Evolutionary conservation across 2,113 vertebrate species (phyloP), one percentile per base, ranked within the genome.

Genomic region (Nothobranchius kuhntae): DNA sequence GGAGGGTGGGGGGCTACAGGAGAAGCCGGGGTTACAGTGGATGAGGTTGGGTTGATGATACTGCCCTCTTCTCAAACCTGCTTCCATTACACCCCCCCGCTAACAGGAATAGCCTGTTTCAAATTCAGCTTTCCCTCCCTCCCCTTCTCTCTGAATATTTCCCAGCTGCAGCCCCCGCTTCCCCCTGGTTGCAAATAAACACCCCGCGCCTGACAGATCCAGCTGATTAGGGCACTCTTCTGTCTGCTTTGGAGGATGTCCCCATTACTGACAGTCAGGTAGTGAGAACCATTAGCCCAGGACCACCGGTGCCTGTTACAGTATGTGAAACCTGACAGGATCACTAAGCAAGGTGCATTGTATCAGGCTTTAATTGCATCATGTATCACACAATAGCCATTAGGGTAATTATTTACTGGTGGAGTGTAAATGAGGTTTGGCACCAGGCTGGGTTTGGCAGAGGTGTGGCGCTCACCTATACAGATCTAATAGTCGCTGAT

Each of bases 371-470:
- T 93, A 93, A 93, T 93, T 92, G 91, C 90, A 88, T 87, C 89
- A 90, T 91, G 91, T 91, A 90, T 92, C 91, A 93, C 91, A 92
- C 89, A 90, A 90, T 90, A 90, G 90, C 90, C 89, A 92, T 92
- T 93, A 92, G 87, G 87, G 80, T 89, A 86, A 91, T 93, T 92
- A 93, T 92, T 92, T 91, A 91, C 86, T 86, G 86, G 90, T 89
- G 89, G 86, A 86, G 86, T 87, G 85, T 90, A 89, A 90, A 92
- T 90, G 86, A 83, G 88, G 70, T 91, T 90, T 90, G 88, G 90
- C 89, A 71, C 73, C 59, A 77, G 71, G 68, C 61, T 57, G 46
- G 79, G 67, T 68, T 79, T 88, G 83, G 83, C 79, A 71, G 67
- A 60, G 65, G 78, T 73, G 68, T 72, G 65, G 74, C 17, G 21